Evolutionary conservation across 2,888 invertebrate species (phyloP).

Genomic region (Clivina fossor): DNA sequence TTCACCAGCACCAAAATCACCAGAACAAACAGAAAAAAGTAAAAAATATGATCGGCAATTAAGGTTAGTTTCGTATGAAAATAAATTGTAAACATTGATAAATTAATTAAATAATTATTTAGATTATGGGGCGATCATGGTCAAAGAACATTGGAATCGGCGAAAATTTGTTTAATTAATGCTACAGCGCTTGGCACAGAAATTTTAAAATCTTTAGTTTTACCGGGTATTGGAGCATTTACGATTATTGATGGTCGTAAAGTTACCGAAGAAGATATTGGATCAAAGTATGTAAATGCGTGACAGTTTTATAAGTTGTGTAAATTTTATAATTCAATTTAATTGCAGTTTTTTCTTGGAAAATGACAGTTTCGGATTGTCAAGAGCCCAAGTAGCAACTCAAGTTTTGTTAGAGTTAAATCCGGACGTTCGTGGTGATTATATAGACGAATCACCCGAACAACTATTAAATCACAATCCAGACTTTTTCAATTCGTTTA

Average conservation of each 20-base stretch:
- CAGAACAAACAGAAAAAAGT: slow-evolving; percentile 67
- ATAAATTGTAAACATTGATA: not conserved
- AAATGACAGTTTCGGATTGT: slow-evolving; percentile 74
- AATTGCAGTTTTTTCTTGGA: slow-evolving; percentile 84
- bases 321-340: slow-evolving; percentile 3
- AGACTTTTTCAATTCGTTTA: slow-evolving; percentile 84
- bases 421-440: slow-evolving; percentile 89
- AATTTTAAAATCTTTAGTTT: slow-evolving; percentile 88
- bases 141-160: slow-evolving; percentile 82
- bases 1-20: slow-evolving; percentile 66
- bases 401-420: slow-evolving; percentile 86
- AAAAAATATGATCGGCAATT: slow-evolving; percentile 77
- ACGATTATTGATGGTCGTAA: slow-evolving; percentile 90
- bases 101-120: slow-evolving; percentile 28
- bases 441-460: slow-evolving; percentile 85
- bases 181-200: slow-evolving; percentile 94
- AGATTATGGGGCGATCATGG: slow-evolving; percentile 99
- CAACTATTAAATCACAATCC: slow-evolving; percentile 82
- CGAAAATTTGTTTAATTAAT: slow-evolving; percentile 91
- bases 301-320: slow-evolving; percentile 13
- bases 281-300: slow-evolving; percentile 72
- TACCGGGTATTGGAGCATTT: slow-evolving; percentile 91
- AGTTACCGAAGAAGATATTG: slow-evolving; percentile 88
- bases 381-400: slow-evolving; percentile 81
- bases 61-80: slow-evolving; percentile 45